Base-by-base conservation (phyloP, 2,888 invertebrate species). In the Adelognathus sp. region DNA sequence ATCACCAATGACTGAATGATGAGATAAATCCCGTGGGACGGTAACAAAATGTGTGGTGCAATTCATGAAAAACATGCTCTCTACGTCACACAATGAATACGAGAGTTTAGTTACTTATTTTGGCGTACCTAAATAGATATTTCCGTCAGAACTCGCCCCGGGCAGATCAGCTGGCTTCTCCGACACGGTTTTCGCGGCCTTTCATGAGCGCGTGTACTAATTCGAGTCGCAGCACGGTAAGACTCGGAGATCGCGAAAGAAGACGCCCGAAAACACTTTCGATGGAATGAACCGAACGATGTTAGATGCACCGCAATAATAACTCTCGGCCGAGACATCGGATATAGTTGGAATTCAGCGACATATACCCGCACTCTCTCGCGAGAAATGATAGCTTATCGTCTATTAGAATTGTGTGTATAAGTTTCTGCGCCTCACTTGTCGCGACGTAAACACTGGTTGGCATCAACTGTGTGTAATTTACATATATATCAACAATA, bases 351-450 rank as follows among this genome's bases (percentile, higher is more conserved):
- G 16, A 14, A 14, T 54, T 29, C 54, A 18, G 7, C 16, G 16
- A 39, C 16, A 36, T 36, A 60, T 4, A n/a, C n/a, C 24, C 36
- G 36, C 33, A n/a, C 4, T 36, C n/a, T 21, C 27, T 1, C 2
- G 52, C 9, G 36, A 39, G 39, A 21, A 21, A 1, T 11, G 58
- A 60, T 60, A 60, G 31, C 58, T 60, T 60, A 60, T 60, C 58
- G 36, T 60, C n/a, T 60, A 60, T 39, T 39, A 60, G 11, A 36
- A 33, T n/a, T 14, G 33, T 36, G 39, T 60, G 5, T 39, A 24
- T 24, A 3, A 18, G 24, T 11, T 21, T n/a, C n/a, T 36, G 4
- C 16, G 33, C 16, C 33, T 33, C 18, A 60, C 36, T 24, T n/a
- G n/a, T n/a, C n/a, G 3, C 11, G 21, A 16, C 21, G 21, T 21